A percentile compares a stretch with the other conserved stretches of the same genome.
Conservation (phyloP, 2,888 invertebrate species). For the Hirtodrosophila trivittata region DNA sequence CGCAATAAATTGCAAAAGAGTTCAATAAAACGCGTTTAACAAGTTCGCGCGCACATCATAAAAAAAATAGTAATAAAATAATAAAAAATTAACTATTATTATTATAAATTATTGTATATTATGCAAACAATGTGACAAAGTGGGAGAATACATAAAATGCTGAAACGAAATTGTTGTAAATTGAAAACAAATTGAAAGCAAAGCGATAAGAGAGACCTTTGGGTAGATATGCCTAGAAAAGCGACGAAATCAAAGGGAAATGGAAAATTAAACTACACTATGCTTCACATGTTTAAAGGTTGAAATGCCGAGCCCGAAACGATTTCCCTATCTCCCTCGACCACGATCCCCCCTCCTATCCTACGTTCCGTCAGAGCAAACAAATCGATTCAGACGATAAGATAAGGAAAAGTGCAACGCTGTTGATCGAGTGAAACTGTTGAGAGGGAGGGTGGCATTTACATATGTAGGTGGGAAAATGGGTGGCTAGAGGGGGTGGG, state of each 20-base stretch:
- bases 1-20: too few relatives aligned
- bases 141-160: slow-evolving; percentile 64
- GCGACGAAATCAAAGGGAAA: slow-evolving; percentile 68
- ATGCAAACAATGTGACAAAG: slow-evolving; percentile 67
- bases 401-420: slow-evolving; percentile 54
- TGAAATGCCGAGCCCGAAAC: slow-evolving; percentile 51
- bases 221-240: not conserved
- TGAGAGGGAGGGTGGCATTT: slow-evolving; percentile 51
- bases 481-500: not conserved
- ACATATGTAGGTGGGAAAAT: slow-evolving; percentile 51
- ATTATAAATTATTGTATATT: slow-evolving; percentile 17
- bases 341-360: not conserved
- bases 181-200: slow-evolving; percentile 78
- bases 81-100: slow-evolving; percentile 18
- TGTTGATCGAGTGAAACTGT: slow-evolving; percentile 16
- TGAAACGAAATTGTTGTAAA: slow-evolving; percentile 75
- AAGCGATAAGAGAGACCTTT: slow-evolving; percentile 47
- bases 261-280: slow-evolving; percentile 62
- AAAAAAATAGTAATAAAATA: slow-evolving; percentile 23
- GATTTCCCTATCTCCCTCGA: not conserved
- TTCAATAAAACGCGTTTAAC: too few relatives aligned
- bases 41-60: slow-evolving; percentile 9
- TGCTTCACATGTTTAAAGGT: slow-evolving; percentile 22
- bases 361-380: slow-evolving; percentile 17
- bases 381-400: slow-evolving; percentile 32